Evolutionary conservation across 2,113 vertebrate genomes (phyloP).

Genomic region (Chaetodon trifascialis): DNA sequence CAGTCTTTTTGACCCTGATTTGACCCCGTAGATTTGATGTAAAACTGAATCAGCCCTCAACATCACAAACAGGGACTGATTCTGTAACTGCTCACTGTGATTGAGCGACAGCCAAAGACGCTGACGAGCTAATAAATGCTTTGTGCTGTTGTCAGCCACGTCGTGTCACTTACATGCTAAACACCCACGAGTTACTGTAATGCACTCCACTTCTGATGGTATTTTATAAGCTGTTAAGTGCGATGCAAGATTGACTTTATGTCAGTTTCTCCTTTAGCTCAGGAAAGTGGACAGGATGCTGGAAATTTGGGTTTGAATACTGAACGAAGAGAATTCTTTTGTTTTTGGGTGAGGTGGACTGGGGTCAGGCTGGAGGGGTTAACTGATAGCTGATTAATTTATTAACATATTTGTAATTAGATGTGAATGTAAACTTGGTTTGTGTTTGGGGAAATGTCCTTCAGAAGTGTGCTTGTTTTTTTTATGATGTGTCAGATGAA

Average conservation of each 20-base stretch:
- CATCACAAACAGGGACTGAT: background rate
- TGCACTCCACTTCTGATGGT: constrained; percentile 48
- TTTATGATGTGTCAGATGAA: constrained; percentile 1
- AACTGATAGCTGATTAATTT: constrained; percentile 71
- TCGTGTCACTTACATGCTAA: background rate
- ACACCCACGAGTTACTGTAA: constrained; percentile 31
- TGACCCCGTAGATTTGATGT: background rate
- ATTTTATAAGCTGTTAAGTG: constrained; percentile 30
- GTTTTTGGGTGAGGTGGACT: background rate
- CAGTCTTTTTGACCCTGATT: background rate
- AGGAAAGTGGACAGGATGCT: constrained; percentile 30
- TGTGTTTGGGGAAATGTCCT: constrained; percentile 35
- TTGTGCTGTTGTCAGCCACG: background rate
- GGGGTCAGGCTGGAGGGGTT: background rate
- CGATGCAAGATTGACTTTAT: constrained; percentile 22
- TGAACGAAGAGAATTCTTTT: background rate
- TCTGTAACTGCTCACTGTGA: background rate
- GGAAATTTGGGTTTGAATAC: constrained; percentile 39
- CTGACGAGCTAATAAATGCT: constrained; percentile 5
- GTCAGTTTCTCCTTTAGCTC: constrained; percentile 38
- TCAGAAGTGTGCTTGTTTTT: constrained; percentile 38
- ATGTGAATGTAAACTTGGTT: constrained; percentile 61
- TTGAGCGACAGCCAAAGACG: constrained; percentile 22
- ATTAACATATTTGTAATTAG: constrained; percentile 69
- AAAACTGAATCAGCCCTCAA: constrained; percentile 7